These are phyloP conservation scores for Galemys pyrenaicus DNA, from an alignment of 2,113 vertebrate genomes.

Conservation along the genomic window DNA sequence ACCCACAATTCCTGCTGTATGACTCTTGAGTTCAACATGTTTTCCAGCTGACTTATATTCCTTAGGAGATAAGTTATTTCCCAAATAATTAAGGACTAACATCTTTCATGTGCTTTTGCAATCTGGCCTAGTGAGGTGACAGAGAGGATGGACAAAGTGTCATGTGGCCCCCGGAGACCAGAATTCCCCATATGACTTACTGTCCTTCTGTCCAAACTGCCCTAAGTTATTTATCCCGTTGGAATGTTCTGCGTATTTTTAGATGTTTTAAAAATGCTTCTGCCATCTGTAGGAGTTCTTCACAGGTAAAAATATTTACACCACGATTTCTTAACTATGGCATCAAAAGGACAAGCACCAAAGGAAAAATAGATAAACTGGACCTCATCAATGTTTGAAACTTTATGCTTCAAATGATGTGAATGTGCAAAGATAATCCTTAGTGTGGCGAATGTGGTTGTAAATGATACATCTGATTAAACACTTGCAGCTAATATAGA, in stretches of 20 bases:
- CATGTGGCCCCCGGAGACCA: background rate
- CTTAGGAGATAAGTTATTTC: constrained; percentile 20
- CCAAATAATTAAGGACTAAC: constrained; percentile 62
- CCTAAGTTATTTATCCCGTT: background rate
- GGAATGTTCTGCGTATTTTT: background rate
- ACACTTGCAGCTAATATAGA: background rate
- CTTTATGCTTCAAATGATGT: background rate
- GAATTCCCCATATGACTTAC: background rate
- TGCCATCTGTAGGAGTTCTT: background rate
- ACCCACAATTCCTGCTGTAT: background rate
- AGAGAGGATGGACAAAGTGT: constrained; percentile 2
- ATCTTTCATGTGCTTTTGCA: constrained; percentile 50
- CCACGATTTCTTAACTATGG: background rate
- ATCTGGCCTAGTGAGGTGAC: constrained; percentile 44
- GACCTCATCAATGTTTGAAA: background rate
- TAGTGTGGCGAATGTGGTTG: background rate
- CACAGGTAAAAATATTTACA: background rate
- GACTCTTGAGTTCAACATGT: constrained; percentile 46
- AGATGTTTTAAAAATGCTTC: background rate
- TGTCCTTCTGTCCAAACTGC: background rate
- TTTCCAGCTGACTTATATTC: constrained; percentile 48
- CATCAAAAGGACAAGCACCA: constrained; percentile 30
- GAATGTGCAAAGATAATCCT: background rate
- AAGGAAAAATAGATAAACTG: background rate
- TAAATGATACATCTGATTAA: background rate